These are phyloP conservation scores for Lutraria lutraria DNA, from an alignment of 2,888 invertebrate genomes.

Conservation along the genomic window DNA sequence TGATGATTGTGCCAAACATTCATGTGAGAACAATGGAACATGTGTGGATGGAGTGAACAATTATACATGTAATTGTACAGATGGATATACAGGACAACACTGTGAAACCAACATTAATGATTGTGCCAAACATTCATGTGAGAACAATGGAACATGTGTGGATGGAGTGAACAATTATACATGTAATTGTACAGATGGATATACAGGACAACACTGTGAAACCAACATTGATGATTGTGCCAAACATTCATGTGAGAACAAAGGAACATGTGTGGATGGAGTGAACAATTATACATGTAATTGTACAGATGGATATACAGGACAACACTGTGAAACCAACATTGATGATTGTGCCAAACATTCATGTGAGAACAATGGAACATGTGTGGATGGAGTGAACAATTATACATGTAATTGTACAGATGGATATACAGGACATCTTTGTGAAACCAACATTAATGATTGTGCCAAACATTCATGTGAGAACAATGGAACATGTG, in stretches of 20 bases:
- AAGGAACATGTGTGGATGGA: not conserved
- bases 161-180: not conserved
- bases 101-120: not conserved
- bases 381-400: not conserved
- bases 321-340: not conserved
- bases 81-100: not conserved
- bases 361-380: not conserved
- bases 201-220: not conserved
- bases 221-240: not conserved
- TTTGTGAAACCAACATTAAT: not conserved
- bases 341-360: not conserved
- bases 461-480: not conserved
- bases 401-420: not conserved
- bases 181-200: not conserved
- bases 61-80: not conserved
- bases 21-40: not conserved
- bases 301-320: not conserved
- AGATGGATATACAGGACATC: not conserved
- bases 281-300: not conserved
- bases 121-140: not conserved
- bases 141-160: not conserved
- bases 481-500: not conserved
- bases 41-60: not conserved
- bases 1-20: not conserved
- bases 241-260: not conserved